Percentiles rank a stretch among this genome's conserved stretches.
phyloP scores from a whole-genome alignment of 2,888 invertebrate species.

The Synanthedon formicaeformis region DNA sequence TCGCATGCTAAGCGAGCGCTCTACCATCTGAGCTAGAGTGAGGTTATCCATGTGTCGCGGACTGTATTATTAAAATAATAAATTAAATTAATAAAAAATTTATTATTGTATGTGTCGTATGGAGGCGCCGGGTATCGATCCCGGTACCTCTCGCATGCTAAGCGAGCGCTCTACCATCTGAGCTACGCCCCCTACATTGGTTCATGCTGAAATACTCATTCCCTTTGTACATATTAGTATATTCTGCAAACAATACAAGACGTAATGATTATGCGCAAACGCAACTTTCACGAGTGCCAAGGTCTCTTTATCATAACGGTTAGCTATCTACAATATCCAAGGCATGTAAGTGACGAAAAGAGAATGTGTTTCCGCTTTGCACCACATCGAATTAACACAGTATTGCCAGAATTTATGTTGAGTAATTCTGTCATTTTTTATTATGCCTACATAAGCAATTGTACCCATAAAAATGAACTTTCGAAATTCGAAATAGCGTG shows the following conservation, averaged over 20 bases:
- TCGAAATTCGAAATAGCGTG: no score
- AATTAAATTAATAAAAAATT: no score
- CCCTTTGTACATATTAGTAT: not conserved
- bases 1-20: constrained; percentile 71
- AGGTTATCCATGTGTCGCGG: no score
- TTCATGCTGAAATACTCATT: not conserved
- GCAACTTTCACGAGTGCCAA: constrained; percentile 13
- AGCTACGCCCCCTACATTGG: constrained; percentile 57
- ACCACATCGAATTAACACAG: not conserved
- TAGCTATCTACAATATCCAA: constrained; percentile 2
- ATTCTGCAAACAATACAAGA: not conserved
- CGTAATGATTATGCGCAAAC: constrained; percentile 5
- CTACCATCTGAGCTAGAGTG: constrained; percentile 72
- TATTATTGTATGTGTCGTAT: no score
- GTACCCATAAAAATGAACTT: no score
- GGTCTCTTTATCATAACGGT: constrained; percentile 12
- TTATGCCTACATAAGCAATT: no score
- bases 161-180: constrained; percentile 72
- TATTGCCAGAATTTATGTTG: no score
- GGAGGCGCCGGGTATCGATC: constrained; percentile 69
- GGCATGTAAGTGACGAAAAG: not conserved
- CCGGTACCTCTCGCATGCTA: constrained; percentile 70
- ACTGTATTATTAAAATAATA: no score
- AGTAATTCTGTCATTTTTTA: no score
- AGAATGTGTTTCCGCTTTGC: not conserved